Percentiles rank a stretch among this genome's conserved stretches.
Conservation (phyloP, 2,113 vertebrate species). For the Willisornis vidua region DNA sequence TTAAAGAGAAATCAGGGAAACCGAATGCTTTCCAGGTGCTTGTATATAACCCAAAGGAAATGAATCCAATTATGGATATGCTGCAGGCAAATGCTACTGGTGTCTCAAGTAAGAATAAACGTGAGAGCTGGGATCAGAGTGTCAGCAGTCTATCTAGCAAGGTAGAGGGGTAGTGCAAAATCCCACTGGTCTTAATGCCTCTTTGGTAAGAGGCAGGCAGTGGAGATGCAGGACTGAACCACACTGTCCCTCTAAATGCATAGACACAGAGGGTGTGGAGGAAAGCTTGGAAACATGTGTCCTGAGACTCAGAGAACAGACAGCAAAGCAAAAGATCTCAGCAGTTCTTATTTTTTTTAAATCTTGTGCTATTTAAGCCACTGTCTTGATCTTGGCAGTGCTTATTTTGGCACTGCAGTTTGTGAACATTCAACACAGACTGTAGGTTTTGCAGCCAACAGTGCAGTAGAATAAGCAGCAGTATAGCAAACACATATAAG, state of each 20-base stretch:
- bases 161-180: neutral
- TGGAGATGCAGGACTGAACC: neutral
- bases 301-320: neutral
- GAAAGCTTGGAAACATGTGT: neutral
- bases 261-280: neutral
- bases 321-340: constrained; percentile 31
- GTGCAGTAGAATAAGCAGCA: neutral
- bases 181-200: fast-evolving
- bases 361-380: constrained; percentile 44
- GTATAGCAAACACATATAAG: neutral
- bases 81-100: neutral
- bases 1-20: neutral
- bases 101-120: neutral
- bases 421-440: constrained; percentile 35
- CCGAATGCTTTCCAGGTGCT: neutral
- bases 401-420: constrained; percentile 43
- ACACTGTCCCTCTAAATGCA: neutral
- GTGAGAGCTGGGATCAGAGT: neutral
- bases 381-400: constrained; percentile 51
- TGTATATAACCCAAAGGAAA: neutral
- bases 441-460: constrained; percentile 9
- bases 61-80: neutral
- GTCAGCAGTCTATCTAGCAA: neutral
- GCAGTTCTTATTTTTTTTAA: neutral
- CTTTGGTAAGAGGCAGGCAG: neutral